These are phyloP conservation scores for Antennarius striatus DNA, from an alignment of 2,113 vertebrate species.

Conservation along the genomic window DNA sequence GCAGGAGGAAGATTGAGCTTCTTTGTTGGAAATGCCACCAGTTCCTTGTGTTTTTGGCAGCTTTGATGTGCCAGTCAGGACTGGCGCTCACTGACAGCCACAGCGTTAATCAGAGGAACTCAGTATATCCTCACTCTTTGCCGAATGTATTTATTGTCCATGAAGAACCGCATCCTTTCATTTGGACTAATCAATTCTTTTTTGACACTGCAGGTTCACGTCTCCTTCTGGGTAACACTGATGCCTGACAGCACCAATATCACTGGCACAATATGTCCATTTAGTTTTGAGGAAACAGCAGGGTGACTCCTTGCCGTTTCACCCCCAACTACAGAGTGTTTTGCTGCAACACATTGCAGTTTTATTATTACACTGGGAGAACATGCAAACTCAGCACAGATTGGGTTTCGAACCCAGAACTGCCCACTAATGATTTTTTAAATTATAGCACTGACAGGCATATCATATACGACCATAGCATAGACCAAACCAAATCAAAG, in stretches of 20 bases:
- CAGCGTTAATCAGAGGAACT: slow-evolving; percentile 55
- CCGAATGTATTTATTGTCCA: slow-evolving; percentile 39
- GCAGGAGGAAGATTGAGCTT: slow-evolving; percentile 44
- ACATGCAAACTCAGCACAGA: too few species aligned
- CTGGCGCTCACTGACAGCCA: slow-evolving; percentile 47
- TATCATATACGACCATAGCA: too few species aligned
- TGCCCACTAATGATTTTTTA: too few species aligned
- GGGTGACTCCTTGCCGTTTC: slow-evolving; percentile 1
- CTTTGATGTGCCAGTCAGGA: slow-evolving; percentile 70
- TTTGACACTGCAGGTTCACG: slow-evolving; percentile 30
- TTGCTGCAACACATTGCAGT: not conserved
- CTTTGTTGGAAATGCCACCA: slow-evolving; percentile 54
- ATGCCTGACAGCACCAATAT: slow-evolving; percentile 27
- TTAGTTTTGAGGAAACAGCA: slow-evolving; percentile 4
- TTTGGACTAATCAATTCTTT: slow-evolving; percentile 49
- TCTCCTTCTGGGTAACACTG: slow-evolving; percentile 25
- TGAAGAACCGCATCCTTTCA: slow-evolving; percentile 40
- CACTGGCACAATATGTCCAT: slow-evolving; percentile 26
- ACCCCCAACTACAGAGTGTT: not conserved
- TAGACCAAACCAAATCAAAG: too few species aligned
- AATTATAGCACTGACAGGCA: too few species aligned
- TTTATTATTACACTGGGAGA: too few species aligned
- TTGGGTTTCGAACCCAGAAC: too few species aligned
- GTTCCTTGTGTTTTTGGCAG: slow-evolving; percentile 47
- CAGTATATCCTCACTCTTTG: slow-evolving; percentile 45